Evolutionary conservation across 2,888 invertebrate genomes (phyloP).

Genomic region (Pollenia amentaria): DNA sequence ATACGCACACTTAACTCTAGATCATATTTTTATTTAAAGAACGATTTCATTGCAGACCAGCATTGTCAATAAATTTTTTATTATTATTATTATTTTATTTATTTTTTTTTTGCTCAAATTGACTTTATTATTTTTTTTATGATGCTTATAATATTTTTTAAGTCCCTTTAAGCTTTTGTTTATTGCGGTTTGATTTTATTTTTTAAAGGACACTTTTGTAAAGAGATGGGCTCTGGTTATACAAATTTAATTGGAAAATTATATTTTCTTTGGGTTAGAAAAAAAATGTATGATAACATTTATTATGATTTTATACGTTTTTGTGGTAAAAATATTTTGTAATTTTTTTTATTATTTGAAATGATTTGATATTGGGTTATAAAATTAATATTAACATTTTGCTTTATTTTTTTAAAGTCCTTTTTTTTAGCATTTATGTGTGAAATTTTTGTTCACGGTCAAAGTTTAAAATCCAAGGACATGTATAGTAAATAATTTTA

Average conservation of each 20-base stretch:
- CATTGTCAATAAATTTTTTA: too few relatives aligned
- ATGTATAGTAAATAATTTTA: neutral
- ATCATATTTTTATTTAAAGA: too few relatives aligned
- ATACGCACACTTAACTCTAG: too few relatives aligned
- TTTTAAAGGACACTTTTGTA: neutral
- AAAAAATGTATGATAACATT: neutral
- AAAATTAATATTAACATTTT: neutral
- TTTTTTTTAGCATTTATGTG: neutral
- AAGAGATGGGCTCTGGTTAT: neutral
- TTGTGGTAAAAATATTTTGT: neutral
- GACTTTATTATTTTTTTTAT: neutral
- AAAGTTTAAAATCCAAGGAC: neutral
- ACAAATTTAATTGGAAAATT: neutral
- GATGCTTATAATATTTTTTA: neutral
- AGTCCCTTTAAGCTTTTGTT: neutral
- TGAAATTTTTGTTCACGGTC: neutral
- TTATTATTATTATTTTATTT: too few relatives aligned
- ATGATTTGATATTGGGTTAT: conserved; percentile 16
- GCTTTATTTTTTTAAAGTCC: neutral
- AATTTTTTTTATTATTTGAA: conserved; percentile 13
- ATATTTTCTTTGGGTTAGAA: neutral
- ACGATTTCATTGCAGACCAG: too few relatives aligned
- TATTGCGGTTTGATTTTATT: conserved; percentile 9
- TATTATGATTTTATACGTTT: neutral
- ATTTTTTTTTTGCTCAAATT: neutral